A percentile compares a stretch with the other conserved stretches of the same genome.
phyloP scores from a whole-genome alignment of 2,888 invertebrate species.

The Nomada ruficornis region DNA sequence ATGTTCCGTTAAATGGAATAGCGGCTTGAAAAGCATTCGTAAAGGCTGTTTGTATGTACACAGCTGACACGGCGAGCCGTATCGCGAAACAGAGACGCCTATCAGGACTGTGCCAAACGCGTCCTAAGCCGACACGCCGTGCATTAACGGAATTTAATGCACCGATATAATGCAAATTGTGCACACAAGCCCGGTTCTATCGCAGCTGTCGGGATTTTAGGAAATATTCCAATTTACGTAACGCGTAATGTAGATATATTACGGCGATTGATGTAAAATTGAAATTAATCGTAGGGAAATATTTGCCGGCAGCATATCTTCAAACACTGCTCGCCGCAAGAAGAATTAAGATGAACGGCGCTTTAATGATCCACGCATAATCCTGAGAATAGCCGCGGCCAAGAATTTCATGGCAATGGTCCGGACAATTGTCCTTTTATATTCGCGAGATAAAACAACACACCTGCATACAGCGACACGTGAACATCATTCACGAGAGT shows the following conservation, averaged over 20 bases:
- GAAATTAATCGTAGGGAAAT: no score
- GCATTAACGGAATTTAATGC: constrained; percentile 52
- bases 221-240: constrained; percentile 7
- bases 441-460: no score
- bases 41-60: constrained; percentile 23
- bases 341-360: no score
- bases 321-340: no score
- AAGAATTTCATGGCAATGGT: no score
- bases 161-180: constrained; percentile 8
- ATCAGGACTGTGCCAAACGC: constrained; percentile 40
- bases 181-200: not conserved
- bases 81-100: constrained; percentile 25
- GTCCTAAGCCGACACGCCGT: constrained; percentile 16
- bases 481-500: no score
- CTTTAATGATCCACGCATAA: no score
- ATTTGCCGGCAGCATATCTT: no score
- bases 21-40: constrained; percentile 33
- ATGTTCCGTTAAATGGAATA: constrained; percentile 64
- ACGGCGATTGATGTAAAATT: not conserved
- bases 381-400: no score
- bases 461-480: no score
- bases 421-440: no score
- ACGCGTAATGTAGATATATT: not conserved
- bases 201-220: not conserved
- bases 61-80: constrained; percentile 2